Conservation (phyloP, 1,140 invertebrate species). For the Eciton burchellii region DNA sequence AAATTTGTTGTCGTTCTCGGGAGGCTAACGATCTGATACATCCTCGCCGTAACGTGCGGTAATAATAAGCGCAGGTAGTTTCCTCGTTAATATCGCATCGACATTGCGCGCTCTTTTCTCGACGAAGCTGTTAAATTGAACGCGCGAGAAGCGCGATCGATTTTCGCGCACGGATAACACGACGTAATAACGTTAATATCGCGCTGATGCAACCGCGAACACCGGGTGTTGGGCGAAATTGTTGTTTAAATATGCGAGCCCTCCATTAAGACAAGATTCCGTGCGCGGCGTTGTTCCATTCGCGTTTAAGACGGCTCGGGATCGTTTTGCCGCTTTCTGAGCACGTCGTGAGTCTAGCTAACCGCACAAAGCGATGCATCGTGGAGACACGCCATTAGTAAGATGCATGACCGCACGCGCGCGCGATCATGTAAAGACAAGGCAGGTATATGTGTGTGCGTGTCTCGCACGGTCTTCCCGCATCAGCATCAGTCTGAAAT, state of each 20-base stretch:
- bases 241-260: conserved; percentile 11
- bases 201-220: not conserved
- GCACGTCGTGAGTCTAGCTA: conserved; percentile 23
- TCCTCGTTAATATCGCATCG: conserved; percentile 32
- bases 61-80: conserved; percentile 25
- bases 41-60: not conserved
- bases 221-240: not conserved
- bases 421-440: conserved; percentile 23
- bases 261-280: not conserved
- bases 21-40: not conserved
- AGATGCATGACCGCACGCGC: conserved; percentile 56
- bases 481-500: conserved; percentile 9
- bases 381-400: conserved; percentile 53
- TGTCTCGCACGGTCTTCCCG: too few relatives aligned
- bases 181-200: not conserved
- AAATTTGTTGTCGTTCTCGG: not conserved
- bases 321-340: conserved; percentile 24
- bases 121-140: conserved; percentile 11
- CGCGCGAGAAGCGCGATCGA: not conserved
- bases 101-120: not conserved
- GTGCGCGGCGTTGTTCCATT: not conserved
- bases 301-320: not conserved
- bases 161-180: not conserved
- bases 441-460: not conserved
- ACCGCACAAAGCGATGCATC: conserved; percentile 58